phyloP scores from a whole-genome alignment of 2,797 vertebrate species.

The Pantherophis alleghaniensis region DNA sequence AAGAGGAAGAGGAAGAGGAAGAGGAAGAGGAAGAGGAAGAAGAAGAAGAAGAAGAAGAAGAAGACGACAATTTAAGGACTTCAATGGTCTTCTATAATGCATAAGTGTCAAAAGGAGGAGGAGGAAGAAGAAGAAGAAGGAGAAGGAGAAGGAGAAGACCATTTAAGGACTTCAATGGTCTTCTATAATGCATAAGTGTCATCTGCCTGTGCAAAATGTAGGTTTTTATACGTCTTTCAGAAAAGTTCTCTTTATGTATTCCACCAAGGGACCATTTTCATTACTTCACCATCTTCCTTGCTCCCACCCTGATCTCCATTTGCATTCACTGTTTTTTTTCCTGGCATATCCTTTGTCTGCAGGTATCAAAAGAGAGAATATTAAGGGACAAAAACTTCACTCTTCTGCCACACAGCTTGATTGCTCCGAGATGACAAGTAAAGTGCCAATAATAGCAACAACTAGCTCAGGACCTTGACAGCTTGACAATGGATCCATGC shows the following conservation, averaged over 20 bases:
- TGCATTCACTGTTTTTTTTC: background rate
- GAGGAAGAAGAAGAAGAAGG: no score
- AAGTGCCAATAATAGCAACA: background rate
- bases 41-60: no score
- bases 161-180: constrained; percentile 50
- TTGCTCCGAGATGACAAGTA: background rate
- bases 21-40: no score
- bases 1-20: no score
- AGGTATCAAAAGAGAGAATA: background rate
- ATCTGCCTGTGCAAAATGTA: background rate
- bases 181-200: background rate
- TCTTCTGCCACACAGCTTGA: background rate
- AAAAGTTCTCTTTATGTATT: background rate
- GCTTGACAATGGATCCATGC: background rate
- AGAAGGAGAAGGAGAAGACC: background rate
- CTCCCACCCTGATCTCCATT: background rate
- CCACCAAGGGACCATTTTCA: background rate
- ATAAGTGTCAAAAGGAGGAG: no score
- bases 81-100: no score
- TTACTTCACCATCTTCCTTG: background rate
- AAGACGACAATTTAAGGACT: no score
- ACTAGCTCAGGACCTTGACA: no score
- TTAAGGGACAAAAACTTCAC: background rate
- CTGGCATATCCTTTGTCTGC: background rate
- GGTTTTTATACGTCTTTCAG: background rate